Evolutionary conservation across 2,113 vertebrate species (phyloP).

Genomic region (human): DNA sequence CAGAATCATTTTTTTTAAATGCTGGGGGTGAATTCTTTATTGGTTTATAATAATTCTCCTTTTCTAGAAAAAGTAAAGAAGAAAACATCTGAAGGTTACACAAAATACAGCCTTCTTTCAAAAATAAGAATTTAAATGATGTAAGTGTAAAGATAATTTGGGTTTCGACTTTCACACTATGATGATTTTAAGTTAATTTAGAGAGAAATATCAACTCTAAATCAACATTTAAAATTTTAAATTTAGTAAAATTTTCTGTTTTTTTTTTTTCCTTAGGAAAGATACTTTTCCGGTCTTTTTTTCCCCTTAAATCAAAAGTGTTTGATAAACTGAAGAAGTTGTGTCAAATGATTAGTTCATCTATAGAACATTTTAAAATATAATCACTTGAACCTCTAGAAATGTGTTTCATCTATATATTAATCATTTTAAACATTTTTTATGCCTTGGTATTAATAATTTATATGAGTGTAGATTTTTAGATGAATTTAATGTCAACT

Average conservation of each 20-base stretch:
- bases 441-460: slow-evolving; percentile 84
- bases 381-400: background rate
- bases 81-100: background rate
- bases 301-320: background rate
- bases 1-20: background rate
- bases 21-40: background rate
- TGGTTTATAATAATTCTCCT: background rate
- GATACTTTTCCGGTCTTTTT: background rate
- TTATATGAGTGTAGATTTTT: slow-evolving; percentile 87
- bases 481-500: slow-evolving; percentile 95
- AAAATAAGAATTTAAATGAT: slow-evolving; percentile 28
- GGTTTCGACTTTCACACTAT: background rate
- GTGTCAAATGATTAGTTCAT: slow-evolving; percentile 12
- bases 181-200: slow-evolving; percentile 8
- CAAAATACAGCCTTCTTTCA: background rate
- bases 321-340: slow-evolving; percentile 19
- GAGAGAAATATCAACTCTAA: background rate
- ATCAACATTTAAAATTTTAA: background rate
- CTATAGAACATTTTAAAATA: slow-evolving; percentile 35
- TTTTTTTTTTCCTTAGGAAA: background rate
- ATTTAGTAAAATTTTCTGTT: background rate
- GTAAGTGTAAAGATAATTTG: background rate
- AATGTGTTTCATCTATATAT: slow-evolving; percentile 76
- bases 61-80: background rate
- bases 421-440: slow-evolving; percentile 71